Conservation (phyloP, 2,888 invertebrate genomes). For the Craniophora ligustri region DNA sequence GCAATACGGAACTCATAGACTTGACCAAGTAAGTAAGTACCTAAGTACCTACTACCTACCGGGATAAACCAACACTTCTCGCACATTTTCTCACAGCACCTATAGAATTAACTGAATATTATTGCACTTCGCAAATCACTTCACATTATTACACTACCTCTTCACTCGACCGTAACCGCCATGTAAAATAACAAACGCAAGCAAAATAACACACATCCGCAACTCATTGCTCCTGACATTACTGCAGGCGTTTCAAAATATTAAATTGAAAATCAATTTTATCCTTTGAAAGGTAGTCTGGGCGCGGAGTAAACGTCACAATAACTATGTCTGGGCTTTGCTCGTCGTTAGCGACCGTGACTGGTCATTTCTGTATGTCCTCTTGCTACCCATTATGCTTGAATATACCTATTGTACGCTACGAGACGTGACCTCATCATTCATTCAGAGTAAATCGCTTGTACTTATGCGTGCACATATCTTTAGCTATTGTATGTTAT, state of each 20-base stretch:
- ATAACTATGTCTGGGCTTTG: slow-evolving; percentile 54
- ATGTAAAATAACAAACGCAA: slow-evolving; percentile 47
- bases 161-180: slow-evolving; percentile 31
- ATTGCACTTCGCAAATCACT: slow-evolving; percentile 43
- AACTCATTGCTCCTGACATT: slow-evolving; percentile 58
- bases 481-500: background rate
- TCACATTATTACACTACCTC: slow-evolving; percentile 40
- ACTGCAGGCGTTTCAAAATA: slow-evolving; percentile 55
- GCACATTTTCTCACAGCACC: slow-evolving; percentile 31
- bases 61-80: slow-evolving; percentile 1
- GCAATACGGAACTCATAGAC: no score
- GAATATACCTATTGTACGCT: slow-evolving; percentile 44
- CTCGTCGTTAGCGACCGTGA: slow-evolving; percentile 81
- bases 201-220: slow-evolving; percentile 43
- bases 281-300: slow-evolving; percentile 54
- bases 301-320: slow-evolving; percentile 41
- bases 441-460: slow-evolving; percentile 9
- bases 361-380: slow-evolving; percentile 75
- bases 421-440: slow-evolving; percentile 58
- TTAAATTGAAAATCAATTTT: slow-evolving; percentile 63
- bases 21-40: no score
- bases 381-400: slow-evolving; percentile 36
- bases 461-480: background rate
- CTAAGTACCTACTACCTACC: background rate
- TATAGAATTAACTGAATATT: slow-evolving; percentile 41